Percentiles rank a stretch among this genome's conserved stretches.
Evolutionary conservation across 92 coral and sea anemone species (phyloP).

Genomic region (Parazoanthus darwini): DNA sequence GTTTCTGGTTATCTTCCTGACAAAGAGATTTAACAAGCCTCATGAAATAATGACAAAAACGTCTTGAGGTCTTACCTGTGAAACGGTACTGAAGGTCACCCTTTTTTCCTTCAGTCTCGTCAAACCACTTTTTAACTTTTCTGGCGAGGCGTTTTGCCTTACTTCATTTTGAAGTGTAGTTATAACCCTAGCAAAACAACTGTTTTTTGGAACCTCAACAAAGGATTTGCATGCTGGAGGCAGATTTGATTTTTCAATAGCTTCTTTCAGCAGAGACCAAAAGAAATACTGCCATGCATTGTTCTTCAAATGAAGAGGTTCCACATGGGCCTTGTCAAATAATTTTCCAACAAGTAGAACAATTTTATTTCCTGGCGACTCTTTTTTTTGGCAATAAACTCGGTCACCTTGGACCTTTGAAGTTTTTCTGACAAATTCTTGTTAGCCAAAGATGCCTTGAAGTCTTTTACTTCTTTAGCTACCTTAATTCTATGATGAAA

Average conservation of each 20-base stretch:
- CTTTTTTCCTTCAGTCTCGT: conserved; percentile 60
- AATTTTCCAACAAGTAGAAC: too few relatives aligned
- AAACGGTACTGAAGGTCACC: conserved; percentile 50
- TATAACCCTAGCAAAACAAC: conserved; percentile 54
- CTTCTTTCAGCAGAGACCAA: too few relatives aligned
- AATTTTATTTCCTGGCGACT: too few relatives aligned
- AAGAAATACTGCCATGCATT: too few relatives aligned
- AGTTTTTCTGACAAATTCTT: not conserved
- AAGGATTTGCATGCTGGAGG: too few relatives aligned
- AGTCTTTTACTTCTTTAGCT: too few relatives aligned
- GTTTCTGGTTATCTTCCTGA: conserved; percentile 50
- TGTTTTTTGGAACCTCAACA: not conserved
- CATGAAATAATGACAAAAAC: conserved; percentile 58
- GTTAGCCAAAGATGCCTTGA: too few relatives aligned
- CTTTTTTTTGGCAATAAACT: too few relatives aligned
- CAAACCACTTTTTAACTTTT: conserved; percentile 59
- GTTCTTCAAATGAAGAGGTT: too few relatives aligned
- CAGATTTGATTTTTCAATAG: too few relatives aligned
- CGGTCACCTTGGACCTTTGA: not conserved
- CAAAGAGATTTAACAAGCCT: conserved; percentile 45
- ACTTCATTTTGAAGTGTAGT: conserved; percentile 45
- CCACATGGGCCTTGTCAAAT: too few relatives aligned
- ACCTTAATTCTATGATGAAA: too few relatives aligned
- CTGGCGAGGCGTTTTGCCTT: conserved; percentile 56
- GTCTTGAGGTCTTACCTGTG: conserved; percentile 60